Conservation (phyloP, 1,140 invertebrate species). For the Caenorhabditis inopinata region DNA sequence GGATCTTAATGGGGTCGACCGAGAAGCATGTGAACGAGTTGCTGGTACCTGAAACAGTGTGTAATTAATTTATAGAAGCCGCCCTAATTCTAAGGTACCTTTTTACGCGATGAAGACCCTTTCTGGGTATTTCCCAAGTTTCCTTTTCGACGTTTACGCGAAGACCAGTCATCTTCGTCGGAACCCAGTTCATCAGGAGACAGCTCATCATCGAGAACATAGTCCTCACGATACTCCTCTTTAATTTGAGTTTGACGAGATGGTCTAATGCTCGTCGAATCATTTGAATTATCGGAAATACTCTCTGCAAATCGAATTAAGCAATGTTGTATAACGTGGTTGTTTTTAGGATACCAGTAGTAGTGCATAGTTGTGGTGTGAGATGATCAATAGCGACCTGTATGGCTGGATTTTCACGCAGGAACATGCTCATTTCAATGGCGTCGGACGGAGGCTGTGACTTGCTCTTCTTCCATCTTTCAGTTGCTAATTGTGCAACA, state of each 20-base stretch:
- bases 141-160: conserved; percentile 1
- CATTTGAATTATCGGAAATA: background rate
- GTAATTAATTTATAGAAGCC: background rate
- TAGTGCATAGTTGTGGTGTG: background rate
- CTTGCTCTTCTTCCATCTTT: conserved; percentile 43
- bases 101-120: background rate
- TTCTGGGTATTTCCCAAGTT: background rate
- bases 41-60: background rate
- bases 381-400: conserved; percentile 46
- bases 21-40: background rate
- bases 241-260: conserved; percentile 4
- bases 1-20: background rate
- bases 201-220: background rate
- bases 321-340: background rate
- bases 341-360: background rate
- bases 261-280: background rate
- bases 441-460: conserved; percentile 47
- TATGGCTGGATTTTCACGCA: conserved; percentile 52
- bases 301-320: conserved; percentile 15
- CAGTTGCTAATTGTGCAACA: conserved; percentile 30
- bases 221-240: conserved; percentile 12
- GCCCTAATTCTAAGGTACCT: background rate
- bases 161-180: background rate
- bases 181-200: background rate
- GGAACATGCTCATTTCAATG: conserved; percentile 59